Percentiles rank a stretch among this genome's conserved stretches.
Conservation (phyloP, 2,797 vertebrate genomes). For the Gymnothorax javanicus region DNA sequence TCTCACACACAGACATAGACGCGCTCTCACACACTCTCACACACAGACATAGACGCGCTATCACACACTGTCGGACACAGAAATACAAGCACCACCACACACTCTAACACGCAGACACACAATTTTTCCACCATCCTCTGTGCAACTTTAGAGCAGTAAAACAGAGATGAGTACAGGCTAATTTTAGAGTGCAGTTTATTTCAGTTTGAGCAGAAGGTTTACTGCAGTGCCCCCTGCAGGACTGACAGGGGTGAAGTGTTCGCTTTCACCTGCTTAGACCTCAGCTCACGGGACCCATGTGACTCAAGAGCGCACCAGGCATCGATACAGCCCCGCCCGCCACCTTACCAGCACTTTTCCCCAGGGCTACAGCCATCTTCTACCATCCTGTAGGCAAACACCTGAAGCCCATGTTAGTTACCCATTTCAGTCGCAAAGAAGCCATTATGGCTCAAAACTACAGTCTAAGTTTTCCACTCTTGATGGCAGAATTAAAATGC, state of each 20-base stretch:
- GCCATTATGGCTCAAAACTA: conserved; percentile 34
- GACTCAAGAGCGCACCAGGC: neutral
- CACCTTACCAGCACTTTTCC: conserved; percentile 47
- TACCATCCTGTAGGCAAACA: conserved; percentile 29
- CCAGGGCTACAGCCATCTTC: conserved; percentile 40
- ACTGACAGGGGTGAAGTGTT: neutral
- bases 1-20: conserved; percentile 23
- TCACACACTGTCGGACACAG: neutral
- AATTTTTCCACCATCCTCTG: neutral
- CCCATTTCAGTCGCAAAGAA: conserved; percentile 19
- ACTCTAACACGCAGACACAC: neutral
- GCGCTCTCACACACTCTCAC: conserved; percentile 27
- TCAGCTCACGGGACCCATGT: neutral
- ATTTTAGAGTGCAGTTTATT: conserved; percentile 22
- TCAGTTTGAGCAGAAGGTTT: conserved; percentile 8
- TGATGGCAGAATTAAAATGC: conserved; percentile 42
- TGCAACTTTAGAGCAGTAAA: neutral
- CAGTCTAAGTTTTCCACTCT: conserved; percentile 37
- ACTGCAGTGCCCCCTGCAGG: neutral
- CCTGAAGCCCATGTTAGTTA: conserved; percentile 16
- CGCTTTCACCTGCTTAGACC: conserved; percentile 18
- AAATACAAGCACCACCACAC: neutral
- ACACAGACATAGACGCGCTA: neutral
- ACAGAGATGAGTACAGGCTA: neutral
- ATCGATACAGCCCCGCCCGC: neutral